Evolutionary conservation across 1,140 invertebrate species (phyloP), one percentile per base, ranked within the genome.

Genomic region (Pachyrhynchus sulphureomaculatus): DNA sequence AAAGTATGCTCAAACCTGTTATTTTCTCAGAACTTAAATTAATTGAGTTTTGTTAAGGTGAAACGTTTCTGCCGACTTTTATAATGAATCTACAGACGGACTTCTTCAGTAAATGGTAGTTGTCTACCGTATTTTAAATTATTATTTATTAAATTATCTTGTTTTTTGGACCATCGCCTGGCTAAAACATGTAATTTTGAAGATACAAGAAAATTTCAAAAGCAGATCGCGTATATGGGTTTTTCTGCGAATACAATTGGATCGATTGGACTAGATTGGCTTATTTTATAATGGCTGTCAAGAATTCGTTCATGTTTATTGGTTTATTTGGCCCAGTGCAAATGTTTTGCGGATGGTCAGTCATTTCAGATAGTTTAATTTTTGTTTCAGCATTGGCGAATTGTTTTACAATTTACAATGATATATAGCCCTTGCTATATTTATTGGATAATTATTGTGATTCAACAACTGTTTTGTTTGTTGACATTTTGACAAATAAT

Each of bases 31-130:
- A 68, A 70, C 57, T 66, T 64, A 72, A 70, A 72, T 72, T 72
- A 72, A 72, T 72, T 68, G 70, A 68, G 66, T 72, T 70, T 70
- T 66, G 69, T 72, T 49, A 49, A 49, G 60, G 48, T 48, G 56
- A 69, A 69, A 59, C 69, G 68, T 66, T 71, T 71, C 66, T 68
- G 65, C 62, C 65, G 58, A 59, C 62, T 49, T 65, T 62, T 58
- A 67, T 72, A 72, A 72, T 70, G 66, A 68, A 68, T 65, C 56
- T 56, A 45, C 34, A 52, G 62, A 47, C 61, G 53, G 59, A 70
- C 70, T 72, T 67, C 70, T 70, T 70, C 68, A 70, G 70, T 70
- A 72, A 72, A 69, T 72, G 65, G 66, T 72, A 66, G 64, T 69
- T 69, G 68, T 68, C 67, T 68, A 68, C 67, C 64, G 67, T 68